These are phyloP conservation scores for Megaceryle torquata DNA, from an alignment of 2,113 vertebrate genomes.

Conservation along the genomic window DNA sequence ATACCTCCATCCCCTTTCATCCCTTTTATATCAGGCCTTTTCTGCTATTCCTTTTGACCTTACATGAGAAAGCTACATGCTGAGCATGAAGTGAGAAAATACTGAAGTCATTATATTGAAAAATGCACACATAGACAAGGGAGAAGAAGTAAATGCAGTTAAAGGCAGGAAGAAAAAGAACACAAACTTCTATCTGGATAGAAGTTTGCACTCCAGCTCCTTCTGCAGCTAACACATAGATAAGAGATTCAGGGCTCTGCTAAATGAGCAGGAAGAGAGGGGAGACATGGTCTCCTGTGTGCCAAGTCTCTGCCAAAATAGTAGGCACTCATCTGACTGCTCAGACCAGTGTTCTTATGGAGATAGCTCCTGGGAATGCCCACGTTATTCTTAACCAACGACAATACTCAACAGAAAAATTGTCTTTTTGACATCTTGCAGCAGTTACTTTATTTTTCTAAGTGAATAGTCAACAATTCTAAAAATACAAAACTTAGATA, in stretches of 20 bases:
- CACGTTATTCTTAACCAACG: slow-evolving; percentile 33
- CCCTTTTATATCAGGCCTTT: not conserved
- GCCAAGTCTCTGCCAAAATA: no score
- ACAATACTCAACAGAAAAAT: not conserved
- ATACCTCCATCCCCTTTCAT: not conserved
- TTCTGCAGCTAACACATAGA: not conserved
- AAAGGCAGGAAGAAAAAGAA: not conserved
- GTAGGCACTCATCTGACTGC: no score
- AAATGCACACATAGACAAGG: not conserved
- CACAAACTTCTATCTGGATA: not conserved
- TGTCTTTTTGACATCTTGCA: no score
- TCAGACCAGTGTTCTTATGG: no score
- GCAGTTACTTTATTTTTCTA: slow-evolving; percentile 9
- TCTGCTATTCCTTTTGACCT: not conserved
- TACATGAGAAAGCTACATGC: not conserved
- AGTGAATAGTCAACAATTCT: slow-evolving; percentile 10
- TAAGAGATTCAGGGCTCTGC: not conserved
- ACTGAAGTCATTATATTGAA: not conserved
- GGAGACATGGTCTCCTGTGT: not conserved
- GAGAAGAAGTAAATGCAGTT: not conserved
- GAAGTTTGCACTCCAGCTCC: not conserved
- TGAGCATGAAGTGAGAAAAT: not conserved
- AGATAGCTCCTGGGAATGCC: not conserved
- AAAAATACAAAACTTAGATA: slow-evolving; percentile 27
- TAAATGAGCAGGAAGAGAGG: not conserved